Evolutionary conservation across 64 coral and sea anemone species (phyloP).

Genomic region (Dendrophyllia cribrosa): DNA sequence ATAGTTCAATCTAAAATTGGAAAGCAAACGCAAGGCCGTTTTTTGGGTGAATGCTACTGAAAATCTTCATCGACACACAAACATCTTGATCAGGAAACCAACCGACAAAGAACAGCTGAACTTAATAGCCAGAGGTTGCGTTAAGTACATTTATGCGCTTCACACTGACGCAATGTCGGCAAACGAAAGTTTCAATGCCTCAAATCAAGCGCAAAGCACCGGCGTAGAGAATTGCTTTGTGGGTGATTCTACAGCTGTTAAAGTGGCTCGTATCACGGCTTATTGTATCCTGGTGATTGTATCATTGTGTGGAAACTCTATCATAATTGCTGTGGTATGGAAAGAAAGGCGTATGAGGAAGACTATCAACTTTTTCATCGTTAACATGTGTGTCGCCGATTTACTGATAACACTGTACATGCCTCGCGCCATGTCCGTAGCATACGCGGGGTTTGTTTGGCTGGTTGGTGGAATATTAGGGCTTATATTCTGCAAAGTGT

Average conservation of each 20-base stretch:
- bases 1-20: too few species aligned
- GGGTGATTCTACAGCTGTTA: constrained; percentile 17
- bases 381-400: constrained; percentile 71
- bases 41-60: too few species aligned
- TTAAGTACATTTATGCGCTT: neutral
- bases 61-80: too few species aligned
- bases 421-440: constrained; percentile 56
- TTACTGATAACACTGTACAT: constrained; percentile 66
- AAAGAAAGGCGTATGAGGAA: constrained; percentile 48
- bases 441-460: constrained; percentile 48
- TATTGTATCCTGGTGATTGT: constrained; percentile 48
- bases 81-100: too few species aligned
- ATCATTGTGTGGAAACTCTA: constrained; percentile 63
- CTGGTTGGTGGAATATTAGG: constrained; percentile 32
- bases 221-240: constrained; percentile 32
- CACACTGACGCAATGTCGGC: neutral
- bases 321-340: constrained; percentile 52
- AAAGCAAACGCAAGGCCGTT: too few species aligned
- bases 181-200: neutral
- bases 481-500: constrained; percentile 50
- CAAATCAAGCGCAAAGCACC: neutral
- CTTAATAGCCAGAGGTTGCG: too few species aligned
- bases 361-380: constrained; percentile 76
- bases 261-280: constrained; percentile 11
- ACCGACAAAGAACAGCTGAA: too few species aligned